Conservation (phyloP, 2,888 invertebrate species). For the Amorpha juglandis region DNA sequence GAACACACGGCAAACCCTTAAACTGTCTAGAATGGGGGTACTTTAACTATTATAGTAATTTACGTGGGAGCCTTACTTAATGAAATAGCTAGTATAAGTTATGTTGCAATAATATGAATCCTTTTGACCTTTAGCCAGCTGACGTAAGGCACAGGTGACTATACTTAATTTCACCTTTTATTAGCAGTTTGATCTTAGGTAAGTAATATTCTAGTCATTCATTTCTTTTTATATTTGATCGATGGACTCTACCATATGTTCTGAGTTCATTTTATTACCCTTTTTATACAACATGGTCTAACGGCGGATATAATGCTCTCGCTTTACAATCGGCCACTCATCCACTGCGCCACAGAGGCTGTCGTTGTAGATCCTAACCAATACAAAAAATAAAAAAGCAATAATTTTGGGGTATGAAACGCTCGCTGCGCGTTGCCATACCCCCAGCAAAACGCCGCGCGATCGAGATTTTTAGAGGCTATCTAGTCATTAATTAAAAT, state of each 20-base stretch:
- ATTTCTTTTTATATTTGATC: background rate
- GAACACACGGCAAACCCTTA: constrained; percentile 4
- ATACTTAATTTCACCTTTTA: constrained; percentile 5
- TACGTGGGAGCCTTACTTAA: constrained; percentile 16
- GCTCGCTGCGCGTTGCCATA: too few relatives aligned
- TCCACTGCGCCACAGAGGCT: too few relatives aligned
- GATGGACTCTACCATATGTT: background rate
- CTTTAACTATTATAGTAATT: constrained; percentile 20
- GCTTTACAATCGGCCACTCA: too few relatives aligned
- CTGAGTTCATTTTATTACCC: too few relatives aligned
- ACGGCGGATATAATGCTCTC: too few relatives aligned
- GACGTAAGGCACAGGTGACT: constrained; percentile 9
- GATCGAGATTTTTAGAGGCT: too few relatives aligned
- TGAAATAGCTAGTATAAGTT: constrained; percentile 18
- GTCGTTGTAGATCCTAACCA: too few relatives aligned
- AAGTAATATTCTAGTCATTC: background rate
- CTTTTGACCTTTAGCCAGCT: constrained; percentile 20
- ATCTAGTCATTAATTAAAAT: too few relatives aligned
- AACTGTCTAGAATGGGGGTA: constrained; percentile 10
- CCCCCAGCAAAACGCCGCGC: too few relatives aligned
- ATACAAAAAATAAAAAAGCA: too few relatives aligned
- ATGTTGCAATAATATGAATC: constrained; percentile 23
- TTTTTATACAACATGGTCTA: too few relatives aligned
- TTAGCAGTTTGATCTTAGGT: constrained; percentile 1
- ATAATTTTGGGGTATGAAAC: too few relatives aligned